Evolutionary conservation across 2,797 vertebrate genomes (phyloP).

Genomic region (Neosilurus mollespiculum): DNA sequence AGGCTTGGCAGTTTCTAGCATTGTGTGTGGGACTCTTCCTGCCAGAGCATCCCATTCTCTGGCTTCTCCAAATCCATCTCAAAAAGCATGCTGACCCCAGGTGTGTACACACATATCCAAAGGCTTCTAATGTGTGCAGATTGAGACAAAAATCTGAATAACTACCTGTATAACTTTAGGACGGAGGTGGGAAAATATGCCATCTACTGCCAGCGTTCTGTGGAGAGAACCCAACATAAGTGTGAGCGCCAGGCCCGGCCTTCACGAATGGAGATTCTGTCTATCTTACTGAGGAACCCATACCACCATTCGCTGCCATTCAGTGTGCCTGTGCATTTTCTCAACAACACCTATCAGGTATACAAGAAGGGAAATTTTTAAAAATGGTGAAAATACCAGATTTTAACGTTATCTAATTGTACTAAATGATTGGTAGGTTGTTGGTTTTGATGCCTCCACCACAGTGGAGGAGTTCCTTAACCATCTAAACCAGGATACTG

Average conservation of each 20-base stretch:
- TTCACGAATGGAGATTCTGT: constrained; percentile 97
- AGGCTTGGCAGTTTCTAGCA: constrained; percentile 97
- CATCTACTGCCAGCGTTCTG: constrained; percentile 93
- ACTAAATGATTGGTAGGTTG: constrained; percentile 75
- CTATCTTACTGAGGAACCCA: constrained; percentile 93
- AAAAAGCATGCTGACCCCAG: constrained; percentile 88
- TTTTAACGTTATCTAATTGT: not conserved
- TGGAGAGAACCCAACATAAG: constrained; percentile 91
- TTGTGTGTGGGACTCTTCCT: constrained; percentile 93
- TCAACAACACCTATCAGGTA: constrained; percentile 97
- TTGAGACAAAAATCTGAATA: not conserved
- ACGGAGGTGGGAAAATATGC: constrained; percentile 96
- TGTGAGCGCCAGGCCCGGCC: constrained; percentile 89
- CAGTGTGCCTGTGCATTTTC: constrained; percentile 96
- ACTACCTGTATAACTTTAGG: constrained; percentile 64
- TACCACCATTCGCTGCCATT: constrained; percentile 97
- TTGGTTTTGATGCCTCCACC: constrained; percentile 95
- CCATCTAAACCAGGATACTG: constrained; percentile 89
- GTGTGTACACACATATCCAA: constrained; percentile 65
- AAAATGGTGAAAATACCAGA: not conserved
- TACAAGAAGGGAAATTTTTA: not conserved
- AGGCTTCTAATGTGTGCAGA: not conserved
- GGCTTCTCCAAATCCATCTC: constrained; percentile 90
- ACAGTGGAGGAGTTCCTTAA: constrained; percentile 96
- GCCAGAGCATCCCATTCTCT: constrained; percentile 91